phyloP scores from a whole-genome alignment of 2,888 invertebrate species.

The Thymelicus sylvestris region DNA sequence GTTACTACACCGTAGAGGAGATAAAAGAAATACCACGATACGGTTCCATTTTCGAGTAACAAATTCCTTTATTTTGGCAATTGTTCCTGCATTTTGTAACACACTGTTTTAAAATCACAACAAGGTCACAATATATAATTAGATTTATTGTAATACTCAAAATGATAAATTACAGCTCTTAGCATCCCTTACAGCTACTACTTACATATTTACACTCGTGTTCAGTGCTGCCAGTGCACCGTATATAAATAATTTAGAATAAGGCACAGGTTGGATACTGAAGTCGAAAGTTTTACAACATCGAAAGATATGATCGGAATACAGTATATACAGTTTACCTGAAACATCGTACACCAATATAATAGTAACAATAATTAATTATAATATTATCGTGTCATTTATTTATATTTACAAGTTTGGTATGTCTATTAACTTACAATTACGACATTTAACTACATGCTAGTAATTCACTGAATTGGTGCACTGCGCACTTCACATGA shows the following conservation, averaged over 20 bases:
- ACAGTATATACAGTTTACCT: too few species aligned
- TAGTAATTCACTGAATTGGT: too few species aligned
- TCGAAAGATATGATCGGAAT: not conserved
- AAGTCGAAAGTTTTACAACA: conserved; percentile 5
- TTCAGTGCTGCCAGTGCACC: conserved; percentile 40
- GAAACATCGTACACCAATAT: too few species aligned
- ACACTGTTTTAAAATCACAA: conserved; percentile 26
- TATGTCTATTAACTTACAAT: too few species aligned
- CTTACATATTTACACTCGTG: conserved; percentile 25
- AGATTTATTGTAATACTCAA: conserved; percentile 6
- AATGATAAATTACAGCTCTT: conserved; percentile 23
- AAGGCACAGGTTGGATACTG: conserved; percentile 39
- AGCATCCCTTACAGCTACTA: conserved; percentile 16
- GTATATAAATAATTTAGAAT: conserved; percentile 27
- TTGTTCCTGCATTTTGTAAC: conserved; percentile 9
- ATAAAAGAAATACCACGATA: not conserved
- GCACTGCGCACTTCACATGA: too few species aligned
- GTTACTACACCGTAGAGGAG: too few species aligned
- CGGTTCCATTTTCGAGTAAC: conserved; percentile 42
- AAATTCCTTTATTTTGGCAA: conserved; percentile 37
- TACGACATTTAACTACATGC: too few species aligned
- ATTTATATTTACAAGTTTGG: too few species aligned
- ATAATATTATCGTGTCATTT: too few species aligned
- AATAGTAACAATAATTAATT: too few species aligned
- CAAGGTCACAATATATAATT: conserved; percentile 17